phyloP scores from a whole-genome alignment of 2,888 invertebrate genomes.

The Zonitis immaculata region DNA sequence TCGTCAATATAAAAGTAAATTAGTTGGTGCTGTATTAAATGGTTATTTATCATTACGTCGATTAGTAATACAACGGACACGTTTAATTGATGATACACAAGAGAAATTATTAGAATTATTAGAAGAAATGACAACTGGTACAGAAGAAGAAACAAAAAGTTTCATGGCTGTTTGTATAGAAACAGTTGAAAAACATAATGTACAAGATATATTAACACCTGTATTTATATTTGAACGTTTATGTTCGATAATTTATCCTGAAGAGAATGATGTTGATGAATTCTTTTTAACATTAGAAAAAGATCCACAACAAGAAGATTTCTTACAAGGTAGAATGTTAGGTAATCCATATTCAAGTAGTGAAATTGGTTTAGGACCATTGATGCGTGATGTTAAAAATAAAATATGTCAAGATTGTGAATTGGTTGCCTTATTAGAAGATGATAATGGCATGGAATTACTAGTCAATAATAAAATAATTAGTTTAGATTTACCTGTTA shows the following conservation, averaged over 20 bases:
- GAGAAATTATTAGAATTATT: slow-evolving; percentile 87
- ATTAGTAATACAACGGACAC: slow-evolving; percentile 89
- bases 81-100: slow-evolving; percentile 94
- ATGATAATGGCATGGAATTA: slow-evolving; percentile 98
- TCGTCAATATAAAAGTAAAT: slow-evolving; percentile 81
- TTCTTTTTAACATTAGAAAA: slow-evolving; percentile 96
- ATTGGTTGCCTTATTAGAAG: slow-evolving; percentile 93
- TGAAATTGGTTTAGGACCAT: slow-evolving; percentile 90
- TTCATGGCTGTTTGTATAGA: slow-evolving; percentile 98
- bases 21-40: slow-evolving; percentile 87
- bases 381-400: slow-evolving; percentile 98
- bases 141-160: slow-evolving; percentile 91
- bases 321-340: slow-evolving; percentile 93
- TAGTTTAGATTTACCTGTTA: slow-evolving; percentile 91
- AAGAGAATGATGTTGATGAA: slow-evolving; percentile 95
- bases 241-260: slow-evolving; percentile 95
- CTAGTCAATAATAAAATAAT: slow-evolving; percentile 98
- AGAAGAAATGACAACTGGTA: slow-evolving; percentile 94
- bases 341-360: slow-evolving; percentile 96
- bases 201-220: slow-evolving; percentile 91
- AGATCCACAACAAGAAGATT: slow-evolving; percentile 98
- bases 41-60: slow-evolving; percentile 89
- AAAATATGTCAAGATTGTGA: slow-evolving; percentile 98
- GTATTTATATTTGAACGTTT: slow-evolving; percentile 96
- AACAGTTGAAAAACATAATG: slow-evolving; percentile 86